Conservation (phyloP, 2,888 invertebrate species). For the Meiosimyza decipiens region DNA sequence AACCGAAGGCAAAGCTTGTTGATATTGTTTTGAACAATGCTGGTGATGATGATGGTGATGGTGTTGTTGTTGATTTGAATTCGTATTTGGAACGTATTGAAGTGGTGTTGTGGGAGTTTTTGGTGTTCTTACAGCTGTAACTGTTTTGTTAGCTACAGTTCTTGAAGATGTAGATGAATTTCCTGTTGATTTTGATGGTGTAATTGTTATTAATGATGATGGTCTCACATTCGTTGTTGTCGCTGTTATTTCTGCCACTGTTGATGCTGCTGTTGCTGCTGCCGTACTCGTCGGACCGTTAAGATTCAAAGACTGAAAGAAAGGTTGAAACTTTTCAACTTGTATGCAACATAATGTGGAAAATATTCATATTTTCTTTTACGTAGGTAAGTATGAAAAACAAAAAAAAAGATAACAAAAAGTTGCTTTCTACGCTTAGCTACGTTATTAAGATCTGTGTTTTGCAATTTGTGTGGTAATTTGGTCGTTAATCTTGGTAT, state of each 20-base stretch:
- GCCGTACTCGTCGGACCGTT: slow-evolving; percentile 57
- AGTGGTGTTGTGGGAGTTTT: slow-evolving; percentile 68
- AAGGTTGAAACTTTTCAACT: slow-evolving; percentile 16
- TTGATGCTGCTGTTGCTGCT: slow-evolving; percentile 43
- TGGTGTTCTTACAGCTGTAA: slow-evolving; percentile 50
- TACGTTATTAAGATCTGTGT: slow-evolving; percentile 38
- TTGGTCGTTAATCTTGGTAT: slow-evolving; percentile 7
- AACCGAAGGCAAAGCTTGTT: slow-evolving; percentile 53
- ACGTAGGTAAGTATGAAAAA: not conserved
- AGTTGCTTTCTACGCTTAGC: slow-evolving; percentile 27
- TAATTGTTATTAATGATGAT: slow-evolving; percentile 45
- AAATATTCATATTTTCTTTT: not conserved
- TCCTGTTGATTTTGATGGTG: slow-evolving; percentile 39
- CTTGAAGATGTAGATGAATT: slow-evolving; percentile 40
- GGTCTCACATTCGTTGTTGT: slow-evolving; percentile 47
- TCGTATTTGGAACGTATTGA: too few relatives aligned
- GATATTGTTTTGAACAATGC: slow-evolving; percentile 36
- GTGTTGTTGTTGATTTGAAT: slow-evolving; percentile 9
- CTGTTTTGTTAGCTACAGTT: slow-evolving; percentile 33
- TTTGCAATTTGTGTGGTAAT: slow-evolving; percentile 36
- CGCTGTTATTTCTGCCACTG: slow-evolving; percentile 43
- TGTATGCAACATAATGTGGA: slow-evolving; percentile 1
- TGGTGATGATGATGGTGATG: slow-evolving; percentile 29
- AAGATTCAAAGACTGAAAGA: slow-evolving; percentile 63
- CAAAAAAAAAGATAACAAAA: slow-evolving; percentile 19